Evolutionary conservation across 2,797 vertebrate genomes (phyloP), one percentile per base, ranked within the genome.

Genomic region (Macrochelys suwanniensis): DNA sequence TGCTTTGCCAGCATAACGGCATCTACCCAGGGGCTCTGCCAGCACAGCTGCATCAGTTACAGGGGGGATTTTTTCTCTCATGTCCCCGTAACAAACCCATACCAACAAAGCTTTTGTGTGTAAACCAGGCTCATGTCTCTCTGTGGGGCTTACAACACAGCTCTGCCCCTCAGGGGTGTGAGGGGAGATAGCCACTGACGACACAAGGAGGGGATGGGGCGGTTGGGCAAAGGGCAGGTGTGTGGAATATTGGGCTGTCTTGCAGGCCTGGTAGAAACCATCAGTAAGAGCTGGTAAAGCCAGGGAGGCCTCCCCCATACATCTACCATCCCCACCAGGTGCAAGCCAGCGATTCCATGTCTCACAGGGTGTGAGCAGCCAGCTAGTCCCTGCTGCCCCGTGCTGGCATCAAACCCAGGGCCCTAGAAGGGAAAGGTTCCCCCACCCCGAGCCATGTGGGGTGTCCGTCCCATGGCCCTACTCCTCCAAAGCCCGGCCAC

Each of bases 381-480:
- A 4, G 65, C 45, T 26, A 50, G 51, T 53, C 45, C 13, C 21
- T 68, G 31, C 4, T 3, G 9, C 2, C 28, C 3, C 21, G 74
- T 49, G 51, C 21, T 8, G 23, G 68, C 7, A 1, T 61, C 59
- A 65, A 33, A 65, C 16, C 33, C 61, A 5, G n/a, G 33, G n/a
- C 65, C 33, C n/a, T 21, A 71, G 11, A 9, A 49, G 47, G 8
- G 37, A 37, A n/a, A 68, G n/a, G 8, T 6, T 42, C 37, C 11
- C 65, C 61, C 31, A 13, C 57, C 26, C 11, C 13, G 31, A 15
- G 11, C 31, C 59, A 61, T 4, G 15, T 33, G 31, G 15, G 33
- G 17, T 42, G 12, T 50, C 49, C 9, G 31, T 6, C 17, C 10
- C 9, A 1, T 2, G 12, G 1, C 6, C 51, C 26, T 10, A 5